Percentiles rank a stretch among this genome's conserved stretches.
Evolutionary conservation across 2,888 invertebrate genomes (phyloP).

Genomic region (Corbicula japonica): DNA sequence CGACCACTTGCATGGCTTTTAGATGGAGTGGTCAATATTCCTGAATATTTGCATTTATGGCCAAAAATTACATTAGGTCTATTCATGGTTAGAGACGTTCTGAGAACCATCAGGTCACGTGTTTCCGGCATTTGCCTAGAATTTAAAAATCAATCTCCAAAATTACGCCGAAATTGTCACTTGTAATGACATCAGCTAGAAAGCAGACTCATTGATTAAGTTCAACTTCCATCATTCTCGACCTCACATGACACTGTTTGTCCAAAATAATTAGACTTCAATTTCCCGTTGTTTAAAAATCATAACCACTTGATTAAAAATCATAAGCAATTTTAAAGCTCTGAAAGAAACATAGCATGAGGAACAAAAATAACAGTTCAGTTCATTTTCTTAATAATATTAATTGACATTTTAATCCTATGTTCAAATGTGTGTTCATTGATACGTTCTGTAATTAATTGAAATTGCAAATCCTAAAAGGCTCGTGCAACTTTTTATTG

Average conservation of each 20-base stretch:
- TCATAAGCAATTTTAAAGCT: too few species aligned
- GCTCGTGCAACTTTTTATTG: background rate
- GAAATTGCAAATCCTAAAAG: too few species aligned
- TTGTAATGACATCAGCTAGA: background rate
- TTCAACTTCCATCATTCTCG: slow-evolving; percentile 11
- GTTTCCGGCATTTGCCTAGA: slow-evolving; percentile 13
- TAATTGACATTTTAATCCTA: too few species aligned
- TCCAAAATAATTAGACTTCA: background rate
- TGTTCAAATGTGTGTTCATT: too few species aligned
- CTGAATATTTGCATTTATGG: slow-evolving; percentile 19
- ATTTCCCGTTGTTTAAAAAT: background rate
- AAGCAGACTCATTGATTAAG: slow-evolving; percentile 5
- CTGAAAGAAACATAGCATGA: too few species aligned
- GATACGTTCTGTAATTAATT: too few species aligned
- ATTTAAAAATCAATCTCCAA: slow-evolving; percentile 36
- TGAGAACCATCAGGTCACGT: too few species aligned
- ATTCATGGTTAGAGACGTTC: too few species aligned
- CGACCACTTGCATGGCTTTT: too few species aligned
- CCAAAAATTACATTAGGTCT: slow-evolving; percentile 27
- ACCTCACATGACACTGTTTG: slow-evolving; percentile 7
- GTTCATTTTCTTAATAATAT: too few species aligned
- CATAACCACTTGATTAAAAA: background rate
- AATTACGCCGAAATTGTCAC: slow-evolving; percentile 8
- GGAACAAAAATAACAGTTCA: too few species aligned
- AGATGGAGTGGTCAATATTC: slow-evolving; percentile 37